Evolutionary conservation across 30 jellyfish, hydroid and myxozoan genomes (phyloP), one percentile per base, ranked within the genome.

Genomic region (Aurelia aurita): DNA sequence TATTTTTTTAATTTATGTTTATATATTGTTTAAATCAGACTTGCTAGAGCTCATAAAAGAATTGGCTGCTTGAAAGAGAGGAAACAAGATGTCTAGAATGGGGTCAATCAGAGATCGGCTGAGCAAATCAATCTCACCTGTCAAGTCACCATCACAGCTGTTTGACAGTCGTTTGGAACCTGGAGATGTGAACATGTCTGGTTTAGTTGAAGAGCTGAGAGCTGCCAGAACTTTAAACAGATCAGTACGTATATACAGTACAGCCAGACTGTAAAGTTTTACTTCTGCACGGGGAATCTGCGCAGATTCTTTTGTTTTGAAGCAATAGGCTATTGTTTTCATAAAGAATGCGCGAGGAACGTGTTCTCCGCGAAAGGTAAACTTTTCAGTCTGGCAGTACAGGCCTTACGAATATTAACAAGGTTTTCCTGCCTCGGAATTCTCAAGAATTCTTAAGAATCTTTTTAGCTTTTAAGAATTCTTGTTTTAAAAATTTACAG

Each of bases 151-250:
- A 3, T 71, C 93, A 22, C 49, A 62, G 19, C 44, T 69, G 39
- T 23, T 69, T 58, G 93, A 83, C 20, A 83, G 74, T 26, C 64
- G 32, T 72, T 20, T 64, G 21, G 93, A 83, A 16, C 27, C 85
- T 70, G 79, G 72, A 65, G 86, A 74, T 55, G 72, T 64, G 28
- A 79, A 80, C 35, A 74, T 74, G 80, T 87, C 90, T 53, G 55
- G 80, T 39, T 47, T 92, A 63, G 83, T 88, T 10, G 97, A 89
- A 58, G 99, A 94, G 45, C 74, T 94, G 34, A 84, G 67, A 58
- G 91, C 97, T 55, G 97, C 97, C 69, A 80, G 97, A 58, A 84
- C 82, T 3, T 76, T 94, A 45, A 94, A 94, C 79, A 60, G 90
- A 74, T 82, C 97, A 19, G 99, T 94, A 58, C 69, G 96, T 76